Evolutionary conservation across 2,113 vertebrate genomes (phyloP).

Genomic region (Xenopus laevis): DNA sequence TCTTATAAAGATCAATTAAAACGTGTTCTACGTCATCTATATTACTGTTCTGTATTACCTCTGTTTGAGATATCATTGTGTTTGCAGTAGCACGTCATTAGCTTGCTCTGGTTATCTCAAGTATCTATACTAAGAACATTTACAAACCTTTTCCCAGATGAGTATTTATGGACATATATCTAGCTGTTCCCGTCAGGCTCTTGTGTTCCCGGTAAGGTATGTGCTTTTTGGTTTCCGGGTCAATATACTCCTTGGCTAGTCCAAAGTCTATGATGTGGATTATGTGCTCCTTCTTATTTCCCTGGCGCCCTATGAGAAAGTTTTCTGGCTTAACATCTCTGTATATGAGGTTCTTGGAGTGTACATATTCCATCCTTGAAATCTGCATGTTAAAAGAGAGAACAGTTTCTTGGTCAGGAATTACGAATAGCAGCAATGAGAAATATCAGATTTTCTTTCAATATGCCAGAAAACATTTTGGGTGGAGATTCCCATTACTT

Average conservation of each 20-base stretch:
- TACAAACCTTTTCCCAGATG: constrained; percentile 92
- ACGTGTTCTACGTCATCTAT: too few species aligned
- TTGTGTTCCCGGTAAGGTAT: constrained; percentile 97
- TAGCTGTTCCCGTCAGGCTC: constrained; percentile 93
- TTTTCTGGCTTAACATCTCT: constrained; percentile 96
- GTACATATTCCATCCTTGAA: constrained; percentile 83
- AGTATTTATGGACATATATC: constrained; percentile 97
- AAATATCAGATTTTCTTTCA: too few species aligned
- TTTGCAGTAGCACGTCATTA: too few species aligned
- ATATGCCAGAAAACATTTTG: too few species aligned
- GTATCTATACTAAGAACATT: neutral
- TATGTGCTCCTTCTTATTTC: constrained; percentile 88
- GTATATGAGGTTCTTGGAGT: constrained; percentile 94
- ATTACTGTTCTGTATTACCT: too few species aligned
- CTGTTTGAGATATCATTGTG: too few species aligned
- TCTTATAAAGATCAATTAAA: too few species aligned
- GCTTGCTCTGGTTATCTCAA: too few species aligned
- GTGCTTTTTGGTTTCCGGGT: constrained; percentile 95
- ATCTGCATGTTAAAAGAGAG: too few species aligned
- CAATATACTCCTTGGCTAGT: constrained; percentile 91
- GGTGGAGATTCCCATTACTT: too few species aligned
- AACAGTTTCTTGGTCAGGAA: too few species aligned
- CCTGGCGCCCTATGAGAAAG: constrained; percentile 90
- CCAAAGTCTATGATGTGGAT: constrained; percentile 98
- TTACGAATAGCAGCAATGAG: too few species aligned